Evolutionary conservation across 2,888 invertebrate genomes (phyloP), one percentile per base, ranked within the genome.

Genomic region (Pycnomerus fuliginosus): DNA sequence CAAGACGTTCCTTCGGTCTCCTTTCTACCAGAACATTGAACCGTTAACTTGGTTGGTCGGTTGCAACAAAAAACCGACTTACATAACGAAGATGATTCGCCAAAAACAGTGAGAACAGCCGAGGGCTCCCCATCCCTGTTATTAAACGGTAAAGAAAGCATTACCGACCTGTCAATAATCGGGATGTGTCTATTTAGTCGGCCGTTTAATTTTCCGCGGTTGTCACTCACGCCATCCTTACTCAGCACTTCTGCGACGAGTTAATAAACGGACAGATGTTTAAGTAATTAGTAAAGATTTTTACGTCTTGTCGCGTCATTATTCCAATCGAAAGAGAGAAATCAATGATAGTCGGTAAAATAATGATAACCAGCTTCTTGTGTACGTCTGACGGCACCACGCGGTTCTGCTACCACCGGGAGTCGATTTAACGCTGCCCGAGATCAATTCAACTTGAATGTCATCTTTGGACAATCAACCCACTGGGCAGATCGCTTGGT

Each of bases 171-270:
- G 51, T 51, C 51, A 51, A 51, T 51, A 48, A 44, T 42, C 43
- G 43, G 47, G 48, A 51, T 45, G 41, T 50, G 36, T 50, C 50
- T 50, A 50, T 50, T 50, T 48, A 50, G 44, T 30, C 37, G 39
- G 51, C 36, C 44, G 43, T 48, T 51, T 51, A 48, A 51, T 51
- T 51, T 51, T 48, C 42, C 43, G 48, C 48, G 51, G 44, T 51
- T 51, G 51, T 51, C 51, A 51, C 45, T 51, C 48, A 48, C 32
- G 23, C 39, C 11, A 28, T 28, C 38, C 37, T 48, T 50, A 50
- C 50, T 22, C 40, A 37, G 50, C 50, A 47, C 37, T 50, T 50
- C 47, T 47, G 35, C 17, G 41, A 41, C 22, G 20, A 41, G 33
- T 41, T 41, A 34, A 41, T 41, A 41, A 41, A 41, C 34, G 41